Conservation (phyloP, 2,113 vertebrate species). For the Pterocles gutturalis region DNA sequence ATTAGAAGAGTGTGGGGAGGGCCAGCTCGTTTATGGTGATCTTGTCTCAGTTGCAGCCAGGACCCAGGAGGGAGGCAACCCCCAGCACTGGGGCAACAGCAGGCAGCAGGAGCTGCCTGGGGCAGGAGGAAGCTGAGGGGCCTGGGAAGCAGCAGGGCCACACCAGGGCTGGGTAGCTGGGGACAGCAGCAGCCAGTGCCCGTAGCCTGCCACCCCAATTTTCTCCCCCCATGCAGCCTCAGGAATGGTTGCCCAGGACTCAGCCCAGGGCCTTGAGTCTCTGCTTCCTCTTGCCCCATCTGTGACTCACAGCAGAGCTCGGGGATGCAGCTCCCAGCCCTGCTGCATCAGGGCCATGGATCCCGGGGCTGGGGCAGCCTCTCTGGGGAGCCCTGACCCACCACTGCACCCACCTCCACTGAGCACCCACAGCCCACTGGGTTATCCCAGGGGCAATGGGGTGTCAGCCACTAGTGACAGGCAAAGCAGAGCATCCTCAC, state of each 20-base stretch:
- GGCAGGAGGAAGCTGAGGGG: neutral
- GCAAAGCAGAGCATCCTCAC: neutral
- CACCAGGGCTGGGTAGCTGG: neutral
- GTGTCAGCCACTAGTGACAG: neutral
- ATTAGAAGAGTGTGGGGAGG: neutral
- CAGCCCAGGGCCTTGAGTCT: neutral
- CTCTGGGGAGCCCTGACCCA: neutral
- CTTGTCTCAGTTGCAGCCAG: neutral
- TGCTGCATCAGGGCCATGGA: neutral
- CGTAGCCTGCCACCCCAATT: neutral
- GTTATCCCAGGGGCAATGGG: neutral
- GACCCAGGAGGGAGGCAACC: neutral
- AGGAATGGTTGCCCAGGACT: neutral
- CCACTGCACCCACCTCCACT: neutral
- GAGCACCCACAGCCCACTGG: neutral
- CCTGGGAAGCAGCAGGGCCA: neutral
- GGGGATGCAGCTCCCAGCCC: neutral
- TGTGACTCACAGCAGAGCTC: neutral
- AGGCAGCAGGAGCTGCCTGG: constrained; percentile 52
- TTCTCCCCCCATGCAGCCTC: neutral
- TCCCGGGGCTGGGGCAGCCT: neutral
- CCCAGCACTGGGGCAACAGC: neutral
- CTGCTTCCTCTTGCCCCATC: neutral
- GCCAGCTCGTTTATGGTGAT: neutral
- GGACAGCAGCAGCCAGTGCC: neutral